These are phyloP conservation scores for Baccha elongata DNA, from an alignment of 2,888 invertebrate genomes.

Conservation along the genomic window DNA sequence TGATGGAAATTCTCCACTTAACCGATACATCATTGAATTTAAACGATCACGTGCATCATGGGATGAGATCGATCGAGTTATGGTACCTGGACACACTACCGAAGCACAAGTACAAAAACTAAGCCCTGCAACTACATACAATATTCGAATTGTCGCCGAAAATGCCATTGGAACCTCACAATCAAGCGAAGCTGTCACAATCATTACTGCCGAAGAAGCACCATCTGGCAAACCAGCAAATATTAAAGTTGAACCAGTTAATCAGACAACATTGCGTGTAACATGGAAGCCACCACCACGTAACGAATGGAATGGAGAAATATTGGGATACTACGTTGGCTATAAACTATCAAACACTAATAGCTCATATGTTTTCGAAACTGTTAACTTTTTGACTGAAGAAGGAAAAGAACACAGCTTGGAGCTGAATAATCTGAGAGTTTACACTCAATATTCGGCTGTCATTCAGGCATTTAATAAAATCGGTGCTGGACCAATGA, in stretches of 20 bases:
- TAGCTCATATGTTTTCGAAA: conserved; percentile 94
- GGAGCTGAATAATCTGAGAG: conserved; percentile 91
- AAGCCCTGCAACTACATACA: conserved; percentile 95
- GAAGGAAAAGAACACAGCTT: conserved; percentile 95
- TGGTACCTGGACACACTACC: conserved; percentile 94
- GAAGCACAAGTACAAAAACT: conserved; percentile 95
- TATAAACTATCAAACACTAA: conserved; percentile 93
- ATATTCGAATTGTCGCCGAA: conserved; percentile 95
- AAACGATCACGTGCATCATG: conserved; percentile 92
- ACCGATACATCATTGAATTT: conserved; percentile 94
- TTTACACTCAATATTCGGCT: conserved; percentile 97
- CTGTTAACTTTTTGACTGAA: conserved; percentile 95
- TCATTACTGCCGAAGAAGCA: conserved; percentile 97
- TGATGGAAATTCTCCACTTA: conserved; percentile 95
- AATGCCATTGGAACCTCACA: conserved; percentile 97
- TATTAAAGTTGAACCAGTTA: conserved; percentile 92
- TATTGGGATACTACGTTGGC: conserved; percentile 94
- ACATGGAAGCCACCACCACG: conserved; percentile 95
- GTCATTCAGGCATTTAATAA: conserved; percentile 98
- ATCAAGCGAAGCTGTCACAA: conserved; percentile 95
- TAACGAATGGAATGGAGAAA: conserved; percentile 96
- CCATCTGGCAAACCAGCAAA: conserved; percentile 92
- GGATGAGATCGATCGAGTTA: conserved; percentile 93
- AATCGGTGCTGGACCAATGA: conserved; percentile 95
- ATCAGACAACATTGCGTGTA: conserved; percentile 93